These are phyloP conservation scores for Troides oblongomaculatus DNA, from an alignment of 2,888 invertebrate genomes.

Conservation along the genomic window DNA sequence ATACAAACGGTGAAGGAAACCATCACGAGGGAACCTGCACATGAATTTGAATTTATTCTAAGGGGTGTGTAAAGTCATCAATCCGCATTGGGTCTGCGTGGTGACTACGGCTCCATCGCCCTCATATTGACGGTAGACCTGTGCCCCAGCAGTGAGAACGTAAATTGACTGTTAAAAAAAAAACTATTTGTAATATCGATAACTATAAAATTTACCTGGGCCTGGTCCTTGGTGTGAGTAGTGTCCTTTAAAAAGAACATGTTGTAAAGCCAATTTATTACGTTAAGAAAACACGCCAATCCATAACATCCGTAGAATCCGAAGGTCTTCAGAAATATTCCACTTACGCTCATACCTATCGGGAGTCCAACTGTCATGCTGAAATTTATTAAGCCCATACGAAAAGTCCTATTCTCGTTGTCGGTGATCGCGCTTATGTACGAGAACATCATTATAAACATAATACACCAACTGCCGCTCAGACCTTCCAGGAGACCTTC, in stretches of 20 bases:
- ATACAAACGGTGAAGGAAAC: too few species aligned
- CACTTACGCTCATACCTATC: conserved; percentile 91
- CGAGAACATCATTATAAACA: conserved; percentile 89
- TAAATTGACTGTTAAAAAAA: too few species aligned
- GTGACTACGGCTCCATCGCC: too few species aligned
- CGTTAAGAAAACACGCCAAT: conserved; percentile 82
- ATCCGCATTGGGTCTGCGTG: too few species aligned
- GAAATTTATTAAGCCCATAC: conserved; percentile 91
- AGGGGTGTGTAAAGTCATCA: too few species aligned
- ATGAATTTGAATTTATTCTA: too few species aligned
- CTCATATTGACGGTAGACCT: too few species aligned
- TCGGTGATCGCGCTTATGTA: conserved; percentile 91
- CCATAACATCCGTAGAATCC: conserved; percentile 90
- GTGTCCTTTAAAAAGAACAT: conserved; percentile 83
- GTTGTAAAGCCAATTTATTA: conserved; percentile 84
- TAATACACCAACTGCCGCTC: conserved; percentile 90
- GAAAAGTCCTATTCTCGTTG: conserved; percentile 86
- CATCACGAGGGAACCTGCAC: too few species aligned
- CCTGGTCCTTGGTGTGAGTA: conserved; percentile 54
- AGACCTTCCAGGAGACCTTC: conserved; percentile 88
- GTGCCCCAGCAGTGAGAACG: too few species aligned
- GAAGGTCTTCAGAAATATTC: conserved; percentile 83
- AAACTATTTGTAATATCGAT: neutral
- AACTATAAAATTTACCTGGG: conserved; percentile 45
- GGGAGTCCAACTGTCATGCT: conserved; percentile 92